These are phyloP conservation scores for Mesorhabditis sp. DNA, from an alignment of 2,888 invertebrate species.

Conservation along the genomic window DNA sequence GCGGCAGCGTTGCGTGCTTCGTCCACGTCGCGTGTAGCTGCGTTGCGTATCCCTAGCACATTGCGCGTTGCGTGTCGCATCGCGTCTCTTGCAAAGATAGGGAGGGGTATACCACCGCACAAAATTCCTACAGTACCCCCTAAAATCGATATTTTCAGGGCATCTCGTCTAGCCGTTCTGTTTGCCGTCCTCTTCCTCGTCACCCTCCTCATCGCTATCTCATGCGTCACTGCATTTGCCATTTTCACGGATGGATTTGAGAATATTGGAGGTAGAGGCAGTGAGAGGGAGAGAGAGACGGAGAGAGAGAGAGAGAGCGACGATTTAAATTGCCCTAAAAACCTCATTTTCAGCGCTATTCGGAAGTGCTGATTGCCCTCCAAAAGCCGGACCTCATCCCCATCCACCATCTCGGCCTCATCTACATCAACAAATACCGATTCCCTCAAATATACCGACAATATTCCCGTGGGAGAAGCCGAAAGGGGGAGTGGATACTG, in stretches of 20 bases:
- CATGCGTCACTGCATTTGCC: constrained; percentile 35
- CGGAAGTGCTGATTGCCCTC: neutral
- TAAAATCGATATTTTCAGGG: constrained; percentile 11
- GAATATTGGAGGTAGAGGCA: constrained; percentile 22
- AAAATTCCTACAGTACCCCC: too few species aligned
- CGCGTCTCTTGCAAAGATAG: too few species aligned
- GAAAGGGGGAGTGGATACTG: constrained; percentile 1
- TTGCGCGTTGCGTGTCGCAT: too few species aligned
- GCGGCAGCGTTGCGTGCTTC: too few species aligned
- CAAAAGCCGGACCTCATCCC: neutral
- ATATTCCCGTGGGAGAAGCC: constrained; percentile 7
- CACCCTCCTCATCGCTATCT: constrained; percentile 33
- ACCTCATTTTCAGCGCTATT: neutral
- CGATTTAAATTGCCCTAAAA: constrained; percentile 4
- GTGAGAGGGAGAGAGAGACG: constrained; percentile 15
- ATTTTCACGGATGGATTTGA: constrained; percentile 43
- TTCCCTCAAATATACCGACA: too few species aligned
- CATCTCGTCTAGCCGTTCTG: constrained; percentile 36
- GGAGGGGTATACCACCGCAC: too few species aligned
- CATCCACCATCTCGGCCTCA: constrained; percentile 15
- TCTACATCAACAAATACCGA: constrained; percentile 3
- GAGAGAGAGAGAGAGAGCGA: constrained; percentile 8
- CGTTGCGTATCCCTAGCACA: too few species aligned
- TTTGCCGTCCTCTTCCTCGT: constrained; percentile 40
- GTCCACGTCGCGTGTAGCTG: too few species aligned